Conservation (phyloP, 1,140 invertebrate species). For the Tribolium castaneum region DNA sequence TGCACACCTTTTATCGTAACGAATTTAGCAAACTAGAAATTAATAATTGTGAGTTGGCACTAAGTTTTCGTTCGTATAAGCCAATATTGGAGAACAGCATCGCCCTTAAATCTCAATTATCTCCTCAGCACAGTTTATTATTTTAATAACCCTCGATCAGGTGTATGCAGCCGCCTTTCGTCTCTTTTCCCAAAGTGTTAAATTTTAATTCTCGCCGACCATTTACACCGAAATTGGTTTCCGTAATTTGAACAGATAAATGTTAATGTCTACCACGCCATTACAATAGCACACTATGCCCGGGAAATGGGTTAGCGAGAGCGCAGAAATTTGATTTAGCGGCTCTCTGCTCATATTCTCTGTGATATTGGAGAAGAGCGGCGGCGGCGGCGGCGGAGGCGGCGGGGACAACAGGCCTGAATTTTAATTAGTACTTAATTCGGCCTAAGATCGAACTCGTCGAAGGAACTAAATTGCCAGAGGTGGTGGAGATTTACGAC, state of each 20-base stretch:
- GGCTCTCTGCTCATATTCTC: constrained; percentile 48
- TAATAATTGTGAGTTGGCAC: too few species aligned
- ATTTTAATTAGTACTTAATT: constrained; percentile 58
- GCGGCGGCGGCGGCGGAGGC: background rate
- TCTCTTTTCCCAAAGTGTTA: constrained; percentile 32
- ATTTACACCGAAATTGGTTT: constrained; percentile 52
- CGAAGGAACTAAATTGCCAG: constrained; percentile 45
- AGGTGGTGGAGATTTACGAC: constrained; percentile 46
- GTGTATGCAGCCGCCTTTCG: background rate
- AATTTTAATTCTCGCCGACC: constrained; percentile 48
- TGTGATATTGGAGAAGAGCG: constrained; percentile 38
- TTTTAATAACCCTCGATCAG: background rate
- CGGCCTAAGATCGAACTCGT: constrained; percentile 39
- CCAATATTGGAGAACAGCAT: too few species aligned
- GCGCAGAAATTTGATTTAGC: constrained; percentile 54
- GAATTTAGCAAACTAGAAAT: too few species aligned
- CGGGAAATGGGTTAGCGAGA: constrained; percentile 51
- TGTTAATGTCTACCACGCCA: constrained; percentile 52
- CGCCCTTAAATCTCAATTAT: too few species aligned
- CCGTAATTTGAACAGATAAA: constrained; percentile 54
- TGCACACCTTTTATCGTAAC: too few species aligned
- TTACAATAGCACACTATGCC: constrained; percentile 46
- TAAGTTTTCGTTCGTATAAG: too few species aligned
- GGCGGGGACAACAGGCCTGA: constrained; percentile 46
- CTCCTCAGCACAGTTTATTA: background rate